Conservation (phyloP, 2,113 vertebrate genomes). For the western clawed frog (Xenopus tropicalis) region UCB_Xtro_10.0 CM004450.2:77143501-77144000, state of each 20-base stretch:
- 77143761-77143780: slow-evolving; percentile 76
- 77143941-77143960: neutral
- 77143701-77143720: slow-evolving; percentile 57
- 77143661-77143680: slow-evolving; percentile 72
- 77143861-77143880: slow-evolving; percentile 91
- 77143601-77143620: slow-evolving; percentile 66
- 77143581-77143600: slow-evolving; percentile 85
- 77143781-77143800: slow-evolving; percentile 77
- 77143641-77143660: slow-evolving; percentile 92
- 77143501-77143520: slow-evolving; percentile 33
- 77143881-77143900: slow-evolving; percentile 86
- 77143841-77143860: slow-evolving; percentile 94
- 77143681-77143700: slow-evolving; percentile 54
- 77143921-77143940: neutral
- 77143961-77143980: slow-evolving; percentile 13
- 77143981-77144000: slow-evolving; percentile 47
- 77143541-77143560: slow-evolving; percentile 53
- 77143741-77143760: slow-evolving; percentile 77
- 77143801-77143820: slow-evolving; percentile 79
- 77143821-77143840: slow-evolving; percentile 81
- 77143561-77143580: slow-evolving; percentile 83
- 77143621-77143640: slow-evolving; percentile 63
- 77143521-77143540: slow-evolving; percentile 56
- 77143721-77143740: slow-evolving; percentile 80
- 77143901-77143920: slow-evolving; percentile 13